Evolutionary conservation across 2,888 invertebrate species (phyloP), one percentile per base, ranked within the genome.

Genomic region (Polymixis lichenea): DNA sequence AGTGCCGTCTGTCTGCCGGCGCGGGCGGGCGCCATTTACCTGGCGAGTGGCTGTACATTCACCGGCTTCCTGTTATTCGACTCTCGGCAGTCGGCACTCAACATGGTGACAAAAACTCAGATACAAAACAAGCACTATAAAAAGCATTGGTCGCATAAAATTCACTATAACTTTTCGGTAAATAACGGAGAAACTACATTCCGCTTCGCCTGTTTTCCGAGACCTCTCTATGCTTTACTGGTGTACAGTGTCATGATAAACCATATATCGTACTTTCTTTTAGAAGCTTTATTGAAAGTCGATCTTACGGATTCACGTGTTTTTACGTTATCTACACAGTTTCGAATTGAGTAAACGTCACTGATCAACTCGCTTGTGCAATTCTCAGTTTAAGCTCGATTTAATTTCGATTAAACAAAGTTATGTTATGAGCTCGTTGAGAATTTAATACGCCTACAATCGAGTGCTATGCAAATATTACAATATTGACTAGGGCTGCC

Each of bases 31-130:
- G 87, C 88, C 91, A 78, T 86, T 89, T 90, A 90, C 89, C 89
- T 88, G 87, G 67, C 87, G 85, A 5, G 79, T 60, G 53, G 53
- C 84, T 83, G 84, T 85, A 81, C 86, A 90, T 90, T 89, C 89
- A 90, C 86, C 89, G 89, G 91, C 84, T 92, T 92, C 90, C 91
- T 91, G 91, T 90, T 89, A 89, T 89, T 90, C 78, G 83, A 68
- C 38, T 67, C 75, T 69, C 68, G 65, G 56, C 56, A 83, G 68
- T 69, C 68, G 65, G 56, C 56, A 79, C 79, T 84, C 61, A 60
- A 53, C 53, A 19, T 66, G 72, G 76, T 79, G 74, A 90, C 88
- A 93, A 92, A 92, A 91, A 91, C 88, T 86, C 89, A 87, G 90
- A 90, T 89, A 91, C 90, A 85, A 75, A 88, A 88, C 88, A 88